These are phyloP conservation scores for Deilephila porcellus DNA, from an alignment of 2,888 invertebrate species.

Conservation along the genomic window DNA sequence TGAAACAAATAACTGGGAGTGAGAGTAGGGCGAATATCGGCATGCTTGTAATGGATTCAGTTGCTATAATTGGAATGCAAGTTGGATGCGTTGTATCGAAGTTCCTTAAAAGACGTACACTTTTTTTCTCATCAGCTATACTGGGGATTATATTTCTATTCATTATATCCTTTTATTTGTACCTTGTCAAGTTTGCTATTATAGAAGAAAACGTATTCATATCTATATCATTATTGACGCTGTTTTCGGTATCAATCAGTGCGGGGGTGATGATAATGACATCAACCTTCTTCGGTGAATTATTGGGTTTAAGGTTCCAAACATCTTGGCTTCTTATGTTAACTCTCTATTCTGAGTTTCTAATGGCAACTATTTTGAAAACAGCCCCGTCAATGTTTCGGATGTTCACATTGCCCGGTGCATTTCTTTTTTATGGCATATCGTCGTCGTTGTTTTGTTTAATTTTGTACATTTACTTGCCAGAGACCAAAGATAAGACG, in stretches of 20 bases:
- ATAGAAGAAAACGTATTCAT: slow-evolving; percentile 56
- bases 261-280: slow-evolving; percentile 67
- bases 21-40: slow-evolving; percentile 59
- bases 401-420: slow-evolving; percentile 56
- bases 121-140: slow-evolving; percentile 54
- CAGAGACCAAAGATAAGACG: slow-evolving; percentile 62
- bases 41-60: slow-evolving; percentile 67
- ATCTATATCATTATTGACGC: slow-evolving; percentile 55
- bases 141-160: slow-evolving; percentile 59
- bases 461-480: slow-evolving; percentile 54
- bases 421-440: slow-evolving; percentile 57
- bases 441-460: slow-evolving; percentile 54
- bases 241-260: slow-evolving; percentile 62
- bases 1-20: slow-evolving; percentile 56
- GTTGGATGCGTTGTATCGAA: slow-evolving; percentile 59
- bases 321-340: slow-evolving; percentile 54
- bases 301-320: slow-evolving; percentile 59
- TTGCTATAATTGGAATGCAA: slow-evolving; percentile 66
- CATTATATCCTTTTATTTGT: slow-evolving; percentile 60
- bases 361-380: slow-evolving; percentile 59
- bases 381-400: slow-evolving; percentile 58
- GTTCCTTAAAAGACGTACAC: slow-evolving; percentile 56
- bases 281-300: slow-evolving; percentile 59
- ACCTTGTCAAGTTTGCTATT: slow-evolving; percentile 49
- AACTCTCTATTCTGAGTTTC: slow-evolving; percentile 51